A percentile compares a stretch with the other conserved stretches of the same genome.
Evolutionary conservation across 2,888 invertebrate species (phyloP).

Genomic region (Drosophila lutescens): DNA sequence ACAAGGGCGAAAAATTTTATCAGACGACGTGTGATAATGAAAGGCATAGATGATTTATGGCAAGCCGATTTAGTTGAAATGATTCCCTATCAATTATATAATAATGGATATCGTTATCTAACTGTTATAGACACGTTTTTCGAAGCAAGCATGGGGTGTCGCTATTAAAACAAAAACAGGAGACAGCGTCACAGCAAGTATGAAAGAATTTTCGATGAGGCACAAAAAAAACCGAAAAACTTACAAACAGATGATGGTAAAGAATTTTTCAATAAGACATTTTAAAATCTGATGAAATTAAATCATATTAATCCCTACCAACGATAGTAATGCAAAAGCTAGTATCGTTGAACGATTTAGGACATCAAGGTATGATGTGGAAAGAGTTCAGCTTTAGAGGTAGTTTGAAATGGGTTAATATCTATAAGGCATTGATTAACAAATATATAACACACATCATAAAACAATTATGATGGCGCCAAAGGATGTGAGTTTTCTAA

Average conservation of each 20-base stretch:
- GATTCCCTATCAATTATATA: constrained; percentile 4
- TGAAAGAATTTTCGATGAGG: constrained; percentile 1
- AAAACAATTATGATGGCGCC: not conserved
- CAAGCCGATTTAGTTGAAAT: constrained; percentile 30
- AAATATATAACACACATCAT: not conserved
- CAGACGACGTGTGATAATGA: not conserved
- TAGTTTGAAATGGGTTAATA: not conserved
- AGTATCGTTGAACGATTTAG: constrained; percentile 1
- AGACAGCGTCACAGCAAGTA: not conserved
- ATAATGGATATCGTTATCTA: constrained; percentile 4
- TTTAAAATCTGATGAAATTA: not conserved
- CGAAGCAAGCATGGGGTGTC: not conserved
- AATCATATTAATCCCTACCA: constrained; percentile 3
- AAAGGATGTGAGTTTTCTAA: not conserved
- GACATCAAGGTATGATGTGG: not conserved
- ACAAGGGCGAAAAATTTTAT: constrained; percentile 3
- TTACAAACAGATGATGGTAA: too few species aligned
- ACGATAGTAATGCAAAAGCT: not conserved
- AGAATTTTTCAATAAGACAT: too few species aligned
- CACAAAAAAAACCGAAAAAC: too few species aligned
- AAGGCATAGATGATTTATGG: not conserved
- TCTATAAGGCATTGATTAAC: not conserved
- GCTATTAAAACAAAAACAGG: not conserved
- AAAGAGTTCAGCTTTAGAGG: not conserved
- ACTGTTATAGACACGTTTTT: constrained; percentile 4